Base-by-base conservation (phyloP, 2,113 vertebrate genomes). In the Mormyrus iriodes region DNA sequence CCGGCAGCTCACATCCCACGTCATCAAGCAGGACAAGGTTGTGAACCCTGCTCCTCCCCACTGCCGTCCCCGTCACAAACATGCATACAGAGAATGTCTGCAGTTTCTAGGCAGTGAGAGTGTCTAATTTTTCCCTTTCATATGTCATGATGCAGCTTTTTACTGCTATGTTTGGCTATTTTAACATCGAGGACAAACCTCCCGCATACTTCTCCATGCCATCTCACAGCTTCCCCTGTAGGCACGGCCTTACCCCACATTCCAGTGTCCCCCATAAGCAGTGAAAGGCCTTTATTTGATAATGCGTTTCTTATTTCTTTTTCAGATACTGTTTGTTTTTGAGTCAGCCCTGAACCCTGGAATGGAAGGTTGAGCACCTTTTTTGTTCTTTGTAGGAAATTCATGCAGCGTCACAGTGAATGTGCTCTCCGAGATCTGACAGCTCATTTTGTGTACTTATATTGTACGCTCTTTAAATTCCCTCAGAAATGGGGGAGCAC, bases 21-120 rank as follows among this genome's bases (percentile, higher is more conserved):
- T 92, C 90, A 91, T 97, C 91, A 95, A 90, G 90, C 96, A 97
- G 91, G 93, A 96, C 90, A 96, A 97, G 95, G 96, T 97, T 89
- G 88, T 89, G 49, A 76, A 73, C 42, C 27, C 8, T 76, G 31
- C 31, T 52, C 35, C 10, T 9, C 3, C 31, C 8, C 24, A n/a
- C n/a, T n/a, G 15, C 12, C 86, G 3, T 31, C 35, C n/a, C 53
- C 19, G 3, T 73, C n/a, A 53, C 27, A 82, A 48, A 46, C 42
- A 51, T 82, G 13, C 48, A 73, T n/a, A 15, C 44, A 10, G 24
- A 76, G 15, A 52, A 35, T 27, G 27, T 27, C 13, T 76, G 31
- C 31, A 79, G n/a, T 79, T 42, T 79, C 19, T 79, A 5, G 35
- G 31, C 15, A 39, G 15, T 42, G 35, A 79, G 13, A 79, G 1